Base-by-base conservation (phyloP, 1,140 invertebrate species). In the Hycleus cichorii region DNA sequence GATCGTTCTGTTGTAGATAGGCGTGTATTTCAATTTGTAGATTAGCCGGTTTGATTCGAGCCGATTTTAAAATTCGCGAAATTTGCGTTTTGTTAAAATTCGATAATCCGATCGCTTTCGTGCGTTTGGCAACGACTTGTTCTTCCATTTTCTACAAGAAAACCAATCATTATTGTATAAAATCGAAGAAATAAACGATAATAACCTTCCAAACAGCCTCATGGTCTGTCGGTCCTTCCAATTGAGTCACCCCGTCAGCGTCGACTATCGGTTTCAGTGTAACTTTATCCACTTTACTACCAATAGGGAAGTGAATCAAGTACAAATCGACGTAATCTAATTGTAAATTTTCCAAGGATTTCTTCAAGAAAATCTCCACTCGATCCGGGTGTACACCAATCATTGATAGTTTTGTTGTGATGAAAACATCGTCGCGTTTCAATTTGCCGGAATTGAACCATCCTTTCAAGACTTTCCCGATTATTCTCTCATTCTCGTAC, bases 261-360 rank as follows among this genome's bases (percentile, higher is more conserved):
- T 72, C 78, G 43, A 70, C 39, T 52, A 32, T 3, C 32, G 80
- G 71, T 64, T 82, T 66, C 65, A 74, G 59, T 59, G 77, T 64
- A 55, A 72, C 49, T 66, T 67, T 69, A 24, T 82, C 64, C 62
- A 82, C 80, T 60, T 76, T 71, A 56, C 86, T 83, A 2, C 78
- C 81, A 70, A 90, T 88, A 0, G 93, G 91, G 26, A 83, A 81
- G 62, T 95, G 91, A 50, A 94, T 80, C 7, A 95, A 74, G 71
- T 92, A 94, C 53, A 95, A 77, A 69, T 95, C 92, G 3, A 95
- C 72, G 68, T 94, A 95, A 53, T 87, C 81, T 50, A 91, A 67
- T 60, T 86, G 81, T n/a, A 94, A 74, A 42, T 81, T 82, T 48
- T 81, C 74, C 26, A 95, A 72, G 0, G 91, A 93, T 49, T 84